phyloP scores from a whole-genome alignment of 2,888 invertebrate genomes.

The Pristionchus entomophagus region DNA sequence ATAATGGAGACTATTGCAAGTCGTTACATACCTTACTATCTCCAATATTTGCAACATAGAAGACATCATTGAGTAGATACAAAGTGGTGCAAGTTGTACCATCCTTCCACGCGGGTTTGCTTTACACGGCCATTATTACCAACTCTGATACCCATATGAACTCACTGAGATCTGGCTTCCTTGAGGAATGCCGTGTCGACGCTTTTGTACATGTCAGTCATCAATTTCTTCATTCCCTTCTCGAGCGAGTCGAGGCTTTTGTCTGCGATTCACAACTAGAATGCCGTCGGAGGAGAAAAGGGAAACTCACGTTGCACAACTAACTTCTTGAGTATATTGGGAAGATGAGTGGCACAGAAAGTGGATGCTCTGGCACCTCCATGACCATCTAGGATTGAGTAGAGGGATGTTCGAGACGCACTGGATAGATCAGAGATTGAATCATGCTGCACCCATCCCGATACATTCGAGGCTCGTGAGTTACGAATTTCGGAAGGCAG shows the following conservation, averaged over 20 bases:
- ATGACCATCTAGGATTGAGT: conserved; percentile 80
- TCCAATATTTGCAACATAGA: conserved; percentile 79
- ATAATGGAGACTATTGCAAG: no score
- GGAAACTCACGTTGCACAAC: conserved; percentile 16
- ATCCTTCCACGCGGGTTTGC: conserved; percentile 80
- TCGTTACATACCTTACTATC: conserved; percentile 79
- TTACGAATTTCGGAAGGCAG: neutral
- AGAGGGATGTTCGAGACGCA: conserved; percentile 75
- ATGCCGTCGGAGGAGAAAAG: neutral
- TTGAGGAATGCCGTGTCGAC: conserved; percentile 79
- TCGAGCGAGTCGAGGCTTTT: conserved; percentile 69
- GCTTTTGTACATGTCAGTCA: conserved; percentile 78
- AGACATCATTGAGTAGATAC: conserved; percentile 77
- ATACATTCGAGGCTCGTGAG: conserved; percentile 42
- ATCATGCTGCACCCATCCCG: neutral
- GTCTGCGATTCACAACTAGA: conserved; percentile 39
- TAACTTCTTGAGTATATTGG: conserved; percentile 53
- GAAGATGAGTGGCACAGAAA: conserved; percentile 76
- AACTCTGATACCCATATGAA: neutral
- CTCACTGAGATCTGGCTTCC: conserved; percentile 77
- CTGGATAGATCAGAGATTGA: conserved; percentile 38
- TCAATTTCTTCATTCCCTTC: conserved; percentile 77
- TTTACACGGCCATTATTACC: conserved; percentile 61
- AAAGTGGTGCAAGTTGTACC: conserved; percentile 79
- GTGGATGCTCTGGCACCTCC: conserved; percentile 78